Conservation (phyloP, 2,113 vertebrate species). For the Baryphthengus martii region DNA sequence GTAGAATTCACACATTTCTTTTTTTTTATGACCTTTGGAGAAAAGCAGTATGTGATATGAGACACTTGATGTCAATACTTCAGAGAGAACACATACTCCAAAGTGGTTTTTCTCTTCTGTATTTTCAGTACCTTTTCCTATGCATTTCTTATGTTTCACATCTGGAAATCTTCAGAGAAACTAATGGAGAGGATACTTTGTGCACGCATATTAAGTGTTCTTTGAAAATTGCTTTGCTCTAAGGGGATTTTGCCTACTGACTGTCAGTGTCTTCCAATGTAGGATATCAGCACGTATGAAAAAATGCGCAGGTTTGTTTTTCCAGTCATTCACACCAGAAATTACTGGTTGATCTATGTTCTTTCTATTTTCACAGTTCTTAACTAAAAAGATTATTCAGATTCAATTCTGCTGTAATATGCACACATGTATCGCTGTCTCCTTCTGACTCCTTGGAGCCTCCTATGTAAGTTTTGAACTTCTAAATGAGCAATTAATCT, state of each 20-base stretch:
- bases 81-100: background rate
- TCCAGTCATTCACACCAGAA: background rate
- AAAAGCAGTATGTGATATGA: background rate
- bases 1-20: background rate
- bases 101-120: background rate
- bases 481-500: background rate
- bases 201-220: background rate
- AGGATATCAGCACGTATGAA: background rate
- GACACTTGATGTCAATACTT: background rate
- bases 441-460: background rate
- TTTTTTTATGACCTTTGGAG: background rate
- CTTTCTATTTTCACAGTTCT: background rate
- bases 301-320: background rate
- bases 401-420: background rate
- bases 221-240: background rate
- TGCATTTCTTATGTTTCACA: background rate
- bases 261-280: background rate
- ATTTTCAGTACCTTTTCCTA: background rate
- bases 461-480: background rate
- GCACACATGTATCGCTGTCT: fast-evolving
- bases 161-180: background rate
- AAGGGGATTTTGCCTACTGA: background rate
- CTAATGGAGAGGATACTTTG: background rate
- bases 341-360: background rate
- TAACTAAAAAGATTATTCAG: background rate